A percentile compares a stretch with the other conserved stretches of the same genome.
phyloP scores from a whole-genome alignment of 1,140 invertebrate species.

The Penaeus japonicus region DNA sequence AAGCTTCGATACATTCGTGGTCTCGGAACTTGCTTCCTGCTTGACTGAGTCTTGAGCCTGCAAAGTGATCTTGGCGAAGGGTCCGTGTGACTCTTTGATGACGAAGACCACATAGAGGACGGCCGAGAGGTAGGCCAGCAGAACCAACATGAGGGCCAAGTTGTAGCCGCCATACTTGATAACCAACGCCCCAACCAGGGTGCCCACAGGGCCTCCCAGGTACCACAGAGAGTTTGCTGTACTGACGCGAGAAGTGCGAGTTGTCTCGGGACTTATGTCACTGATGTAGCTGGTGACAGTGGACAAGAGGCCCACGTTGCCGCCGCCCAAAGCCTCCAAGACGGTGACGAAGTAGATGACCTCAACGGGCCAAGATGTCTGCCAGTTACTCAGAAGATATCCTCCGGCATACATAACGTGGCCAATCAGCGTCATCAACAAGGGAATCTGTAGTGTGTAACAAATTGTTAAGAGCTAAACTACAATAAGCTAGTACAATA shows the following conservation, averaged over 20 bases:
- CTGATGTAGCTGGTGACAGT: constrained; percentile 50
- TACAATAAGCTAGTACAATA: no score
- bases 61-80: constrained; percentile 40
- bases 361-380: constrained; percentile 40
- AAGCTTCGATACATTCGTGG: background rate
- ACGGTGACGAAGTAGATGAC: constrained; percentile 36
- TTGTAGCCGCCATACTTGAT: constrained; percentile 46
- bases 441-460: constrained; percentile 34
- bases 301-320: constrained; percentile 49
- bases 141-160: constrained; percentile 38
- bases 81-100: constrained; percentile 56
- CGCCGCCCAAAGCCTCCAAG: constrained; percentile 48
- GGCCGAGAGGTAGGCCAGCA: constrained; percentile 28
- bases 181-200: constrained; percentile 34
- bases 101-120: constrained; percentile 43
- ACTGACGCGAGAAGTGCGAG: constrained; percentile 41
- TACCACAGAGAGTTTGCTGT: constrained; percentile 54
- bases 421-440: constrained; percentile 39
- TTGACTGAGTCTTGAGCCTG: constrained; percentile 18
- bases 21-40: background rate
- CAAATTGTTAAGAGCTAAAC: background rate
- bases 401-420: constrained; percentile 39
- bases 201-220: constrained; percentile 48
- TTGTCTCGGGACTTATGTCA: constrained; percentile 43
- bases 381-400: constrained; percentile 49